Conservation (phyloP, 2,113 vertebrate species). For the Phrynosoma platyrhinos region DNA sequence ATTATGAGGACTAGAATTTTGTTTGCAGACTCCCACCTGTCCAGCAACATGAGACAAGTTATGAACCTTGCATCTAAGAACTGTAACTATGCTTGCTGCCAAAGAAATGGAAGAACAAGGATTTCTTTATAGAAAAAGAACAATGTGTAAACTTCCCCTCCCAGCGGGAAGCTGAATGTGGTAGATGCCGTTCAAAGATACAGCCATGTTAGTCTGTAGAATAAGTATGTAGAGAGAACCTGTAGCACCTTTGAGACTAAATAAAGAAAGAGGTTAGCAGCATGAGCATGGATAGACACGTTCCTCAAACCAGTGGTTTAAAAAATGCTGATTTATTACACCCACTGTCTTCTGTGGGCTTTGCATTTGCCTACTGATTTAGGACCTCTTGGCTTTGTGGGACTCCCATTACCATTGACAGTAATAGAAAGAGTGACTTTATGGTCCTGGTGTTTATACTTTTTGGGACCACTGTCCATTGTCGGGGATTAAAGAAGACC, state of each 20-base stretch:
- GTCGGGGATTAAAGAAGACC: slow-evolving; percentile 16
- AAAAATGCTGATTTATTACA: neutral
- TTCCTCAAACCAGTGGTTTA: neutral
- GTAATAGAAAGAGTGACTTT: slow-evolving; percentile 7
- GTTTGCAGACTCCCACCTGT: too few relatives aligned
- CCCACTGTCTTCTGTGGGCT: neutral
- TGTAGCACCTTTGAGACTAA: too few relatives aligned
- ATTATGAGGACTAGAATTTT: neutral
- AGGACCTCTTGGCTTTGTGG: neutral
- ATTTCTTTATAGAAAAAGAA: neutral
- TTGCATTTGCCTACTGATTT: neutral
- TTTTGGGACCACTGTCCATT: neutral
- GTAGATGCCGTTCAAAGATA: too few relatives aligned
- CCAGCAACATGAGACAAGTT: too few relatives aligned
- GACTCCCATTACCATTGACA: neutral
- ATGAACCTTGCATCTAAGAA: neutral
- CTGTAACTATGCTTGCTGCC: neutral
- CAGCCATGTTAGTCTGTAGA: too few relatives aligned
- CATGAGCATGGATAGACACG: too few relatives aligned
- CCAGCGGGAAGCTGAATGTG: neutral
- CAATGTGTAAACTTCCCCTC: neutral
- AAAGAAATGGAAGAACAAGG: neutral
- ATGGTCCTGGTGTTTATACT: neutral
- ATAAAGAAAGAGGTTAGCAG: too few relatives aligned
- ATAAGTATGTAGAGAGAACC: too few relatives aligned